Evolutionary conservation across 2,888 invertebrate genomes (phyloP), one percentile per base, ranked within the genome.

Genomic region (Meganola albula): DNA sequence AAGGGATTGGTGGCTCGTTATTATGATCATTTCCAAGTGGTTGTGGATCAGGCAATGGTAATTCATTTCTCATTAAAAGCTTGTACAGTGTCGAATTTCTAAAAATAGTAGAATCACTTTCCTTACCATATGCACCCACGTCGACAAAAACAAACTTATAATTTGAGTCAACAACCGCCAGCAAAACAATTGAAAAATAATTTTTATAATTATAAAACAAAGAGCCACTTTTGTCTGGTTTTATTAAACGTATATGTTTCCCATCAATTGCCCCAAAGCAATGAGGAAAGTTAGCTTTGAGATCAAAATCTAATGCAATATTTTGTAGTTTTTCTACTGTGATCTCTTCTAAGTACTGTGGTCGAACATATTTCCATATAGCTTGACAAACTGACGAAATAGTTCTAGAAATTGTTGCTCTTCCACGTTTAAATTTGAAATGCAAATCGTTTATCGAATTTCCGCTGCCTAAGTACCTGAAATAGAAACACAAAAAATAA

Each of bases 381-480:
- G 44, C 41, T 38, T 39, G 41, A 42, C 39, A 45, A 39, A 45
- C 44, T 39, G 37, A 37, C 40, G 25, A 36, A 33, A 46, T 48
- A 30, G 25, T 40, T 29, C 27, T 34, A 35, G 44, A 31, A 40
- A 34, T 34, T 16, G 44, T 45, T 20, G 38, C 11, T 41, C 14
- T 42, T 31, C 45, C 41, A 28, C 37, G 39, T 42, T 42, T 47
- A 27, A 47, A 50, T 48, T 48, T 49, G 41, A 43, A 48, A 42
- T 49, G 40, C 31, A 53, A 40, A 22, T 53, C 46, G 24, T 34
- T 42, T 24, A 53, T 46, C 34, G 44, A 43, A 48, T 53, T 49
- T 44, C 53, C 49, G 18, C 40, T 53, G 27, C 41, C 49, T 24
- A 49, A 27, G 41, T 53, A 50, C 37, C 48, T 49, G 34, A 38